Percentiles rank a stretch among this genome's conserved stretches.
phyloP scores from a whole-genome alignment of 2,888 invertebrate genomes.

The Volucella inflata region DNA sequence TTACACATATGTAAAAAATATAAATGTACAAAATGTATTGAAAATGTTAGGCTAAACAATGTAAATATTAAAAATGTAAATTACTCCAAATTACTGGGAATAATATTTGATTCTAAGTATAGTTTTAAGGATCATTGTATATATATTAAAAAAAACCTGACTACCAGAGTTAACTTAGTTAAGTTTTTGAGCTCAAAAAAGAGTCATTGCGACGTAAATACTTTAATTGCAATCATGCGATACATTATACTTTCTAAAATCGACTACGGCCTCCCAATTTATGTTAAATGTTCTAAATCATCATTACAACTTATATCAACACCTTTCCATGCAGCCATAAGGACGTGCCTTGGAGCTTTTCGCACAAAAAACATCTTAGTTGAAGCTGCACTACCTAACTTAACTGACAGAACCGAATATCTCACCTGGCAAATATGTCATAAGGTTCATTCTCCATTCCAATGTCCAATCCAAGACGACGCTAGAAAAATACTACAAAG shows the following conservation, averaged over 20 bases:
- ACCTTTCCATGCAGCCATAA: too few species aligned
- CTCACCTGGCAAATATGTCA: slow-evolving; percentile 27
- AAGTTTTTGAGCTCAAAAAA: slow-evolving; percentile 35
- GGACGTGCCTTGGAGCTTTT: too few species aligned
- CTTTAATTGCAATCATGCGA: slow-evolving; percentile 16
- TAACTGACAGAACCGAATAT: slow-evolving; percentile 27
- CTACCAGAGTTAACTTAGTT: slow-evolving; percentile 41
- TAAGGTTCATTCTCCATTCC: slow-evolving; percentile 35
- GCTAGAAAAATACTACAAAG: too few species aligned
- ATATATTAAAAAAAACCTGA: slow-evolving; percentile 19
- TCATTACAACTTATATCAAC: too few species aligned
- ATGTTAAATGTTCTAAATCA: too few species aligned
- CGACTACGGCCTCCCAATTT: too few species aligned
- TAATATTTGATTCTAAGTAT: slow-evolving; percentile 15
- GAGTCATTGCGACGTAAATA: slow-evolving; percentile 8
- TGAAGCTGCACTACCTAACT: slow-evolving; percentile 26
- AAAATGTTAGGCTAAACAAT: slow-evolving; percentile 26
- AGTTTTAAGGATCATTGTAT: slow-evolving; percentile 9
- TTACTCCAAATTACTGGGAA: slow-evolving; percentile 21
- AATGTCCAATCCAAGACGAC: too few species aligned
- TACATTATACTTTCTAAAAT: too few species aligned
- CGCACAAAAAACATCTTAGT: slow-evolving; percentile 20
- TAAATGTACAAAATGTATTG: slow-evolving; percentile 2
- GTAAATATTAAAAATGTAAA: slow-evolving; percentile 10
- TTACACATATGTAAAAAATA: too few species aligned